phyloP scores from a whole-genome alignment of 2,113 vertebrate genomes.

The Todiramphus saurophagus region DNA sequence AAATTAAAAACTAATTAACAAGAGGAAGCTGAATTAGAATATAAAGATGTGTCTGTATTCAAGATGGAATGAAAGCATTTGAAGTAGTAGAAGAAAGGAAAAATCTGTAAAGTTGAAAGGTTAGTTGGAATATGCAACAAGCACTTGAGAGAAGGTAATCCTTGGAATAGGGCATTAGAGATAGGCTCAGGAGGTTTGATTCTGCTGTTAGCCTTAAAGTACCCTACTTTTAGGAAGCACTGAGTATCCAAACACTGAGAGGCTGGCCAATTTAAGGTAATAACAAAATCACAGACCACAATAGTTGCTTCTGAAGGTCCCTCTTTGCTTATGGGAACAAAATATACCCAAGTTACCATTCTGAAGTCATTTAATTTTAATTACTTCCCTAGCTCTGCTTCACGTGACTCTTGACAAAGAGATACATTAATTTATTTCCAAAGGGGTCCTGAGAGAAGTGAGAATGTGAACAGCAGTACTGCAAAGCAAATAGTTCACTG shows the following conservation, averaged over 20 bases:
- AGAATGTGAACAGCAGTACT: not conserved
- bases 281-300: not conserved
- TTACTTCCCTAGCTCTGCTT: not conserved
- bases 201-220: not conserved
- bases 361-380: not conserved
- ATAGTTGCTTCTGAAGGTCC: not conserved
- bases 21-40: not conserved
- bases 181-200: not conserved
- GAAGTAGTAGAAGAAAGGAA: not conserved
- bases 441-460: not conserved
- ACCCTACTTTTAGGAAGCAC: not conserved
- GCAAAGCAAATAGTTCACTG: not conserved
- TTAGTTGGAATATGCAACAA: not conserved
- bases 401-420: not conserved
- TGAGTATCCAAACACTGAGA: not conserved
- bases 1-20: not conserved
- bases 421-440: not conserved
- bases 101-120: not conserved
- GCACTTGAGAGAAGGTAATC: not conserved
- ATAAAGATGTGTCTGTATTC: not conserved
- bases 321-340: not conserved
- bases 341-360: not conserved
- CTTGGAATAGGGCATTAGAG: not conserved
- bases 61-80: not conserved
- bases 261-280: not conserved